Evolutionary conservation across 53 echinoderm and acorn worm genomes (phyloP).

Genomic region (Luidia sarsii): DNA sequence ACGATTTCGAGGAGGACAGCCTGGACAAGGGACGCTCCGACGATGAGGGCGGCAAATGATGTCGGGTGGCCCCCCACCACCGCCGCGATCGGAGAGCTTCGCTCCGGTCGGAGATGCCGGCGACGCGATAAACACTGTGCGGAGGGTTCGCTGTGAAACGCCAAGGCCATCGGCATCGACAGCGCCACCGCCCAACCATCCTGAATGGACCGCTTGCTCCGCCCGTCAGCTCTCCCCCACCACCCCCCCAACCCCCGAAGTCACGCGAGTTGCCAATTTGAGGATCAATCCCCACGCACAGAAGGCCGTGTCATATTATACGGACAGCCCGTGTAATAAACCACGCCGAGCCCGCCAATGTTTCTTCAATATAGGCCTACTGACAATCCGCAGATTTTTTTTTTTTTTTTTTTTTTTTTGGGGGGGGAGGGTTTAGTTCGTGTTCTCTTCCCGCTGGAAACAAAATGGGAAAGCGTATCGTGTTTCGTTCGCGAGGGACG

Average conservation of each 20-base stretch:
- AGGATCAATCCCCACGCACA: conserved; percentile 5
- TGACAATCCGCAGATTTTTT: too few relatives aligned
- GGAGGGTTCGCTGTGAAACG: too few relatives aligned
- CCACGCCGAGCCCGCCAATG: too few relatives aligned
- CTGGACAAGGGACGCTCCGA: conserved; percentile 33
- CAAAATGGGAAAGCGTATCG: conserved; percentile 19
- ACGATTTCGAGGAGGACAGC: conserved; percentile 17
- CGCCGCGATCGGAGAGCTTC: background rate
- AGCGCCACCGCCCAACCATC: too few relatives aligned
- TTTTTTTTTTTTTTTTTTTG: too few relatives aligned
- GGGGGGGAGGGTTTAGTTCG: background rate
- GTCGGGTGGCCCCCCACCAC: background rate
- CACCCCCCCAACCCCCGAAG: background rate
- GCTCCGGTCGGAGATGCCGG: background rate
- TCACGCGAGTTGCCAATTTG: background rate
- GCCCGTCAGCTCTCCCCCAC: too few relatives aligned
- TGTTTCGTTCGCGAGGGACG: conserved; percentile 40
- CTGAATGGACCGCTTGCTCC: too few relatives aligned
- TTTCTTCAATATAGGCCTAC: too few relatives aligned
- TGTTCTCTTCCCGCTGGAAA: background rate
- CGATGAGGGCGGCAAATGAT: conserved; percentile 25
- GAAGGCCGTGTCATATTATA: conserved; percentile 32
- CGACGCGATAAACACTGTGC: too few relatives aligned
- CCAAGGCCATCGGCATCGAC: too few relatives aligned
- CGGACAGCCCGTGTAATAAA: conserved; percentile 51